A percentile compares a stretch with the other conserved stretches of the same genome.
These are phyloP conservation scores for Rhinogobius similis DNA, from an alignment of 2,113 vertebrate genomes.

Conservation along the genomic window DNA sequence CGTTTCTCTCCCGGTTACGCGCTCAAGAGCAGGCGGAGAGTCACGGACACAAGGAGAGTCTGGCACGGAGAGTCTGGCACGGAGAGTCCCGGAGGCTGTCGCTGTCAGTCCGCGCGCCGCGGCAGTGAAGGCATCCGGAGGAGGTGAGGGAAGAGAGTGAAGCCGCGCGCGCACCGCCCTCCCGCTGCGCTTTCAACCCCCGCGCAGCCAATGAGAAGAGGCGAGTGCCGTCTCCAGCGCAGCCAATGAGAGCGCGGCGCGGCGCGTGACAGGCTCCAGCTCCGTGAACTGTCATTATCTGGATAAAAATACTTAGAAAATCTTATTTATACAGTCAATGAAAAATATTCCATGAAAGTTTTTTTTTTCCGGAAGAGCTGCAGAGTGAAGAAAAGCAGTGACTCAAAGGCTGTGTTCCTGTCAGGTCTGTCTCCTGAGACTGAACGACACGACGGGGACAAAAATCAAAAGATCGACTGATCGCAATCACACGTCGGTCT, in stretches of 20 bases:
- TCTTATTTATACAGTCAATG: too few relatives aligned
- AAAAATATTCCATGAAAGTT: too few relatives aligned
- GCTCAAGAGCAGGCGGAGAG: not conserved
- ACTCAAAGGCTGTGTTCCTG: too few relatives aligned
- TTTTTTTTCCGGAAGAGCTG: too few relatives aligned
- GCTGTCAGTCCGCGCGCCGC: not conserved
- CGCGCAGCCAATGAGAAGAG: slow-evolving; percentile 3
- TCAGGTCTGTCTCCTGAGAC: too few relatives aligned
- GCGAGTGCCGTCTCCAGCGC: not conserved
- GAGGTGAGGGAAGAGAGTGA: not conserved
- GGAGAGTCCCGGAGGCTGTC: not conserved
- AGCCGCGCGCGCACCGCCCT: not conserved
- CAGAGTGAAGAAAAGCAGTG: too few relatives aligned
- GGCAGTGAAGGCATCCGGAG: not conserved
- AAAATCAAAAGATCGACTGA: too few relatives aligned
- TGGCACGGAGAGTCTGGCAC: too few relatives aligned
- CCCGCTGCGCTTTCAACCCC: not conserved
- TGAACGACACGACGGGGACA: too few relatives aligned
- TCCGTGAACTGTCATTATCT: not conserved
- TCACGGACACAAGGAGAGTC: not conserved
- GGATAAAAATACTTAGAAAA: too few relatives aligned
- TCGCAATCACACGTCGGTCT: too few relatives aligned
- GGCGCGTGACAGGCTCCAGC: not conserved
- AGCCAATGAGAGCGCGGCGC: not conserved
- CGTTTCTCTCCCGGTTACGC: not conserved